phyloP scores from a whole-genome alignment of 2,888 invertebrate species.

The Rhamphomyia laevipes region DNA sequence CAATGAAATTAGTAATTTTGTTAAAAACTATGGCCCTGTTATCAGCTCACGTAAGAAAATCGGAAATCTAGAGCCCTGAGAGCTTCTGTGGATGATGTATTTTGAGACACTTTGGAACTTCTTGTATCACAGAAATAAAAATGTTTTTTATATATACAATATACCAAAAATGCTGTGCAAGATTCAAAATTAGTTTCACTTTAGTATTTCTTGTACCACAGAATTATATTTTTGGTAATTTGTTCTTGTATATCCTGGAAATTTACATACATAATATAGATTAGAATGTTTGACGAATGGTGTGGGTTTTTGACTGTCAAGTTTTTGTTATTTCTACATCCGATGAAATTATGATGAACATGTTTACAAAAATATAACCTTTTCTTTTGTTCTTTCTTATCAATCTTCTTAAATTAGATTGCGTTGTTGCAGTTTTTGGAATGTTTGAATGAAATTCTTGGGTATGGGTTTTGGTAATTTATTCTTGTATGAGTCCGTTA shows the following conservation, averaged over 20 bases:
- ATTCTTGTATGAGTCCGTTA: too few relatives aligned
- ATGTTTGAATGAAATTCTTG: constrained; percentile 24
- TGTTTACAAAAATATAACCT: constrained; percentile 1
- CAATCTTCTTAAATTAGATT: constrained; percentile 16
- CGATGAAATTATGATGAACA: background rate
- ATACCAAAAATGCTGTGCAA: background rate
- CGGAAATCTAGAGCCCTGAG: background rate
- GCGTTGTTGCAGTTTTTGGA: constrained; percentile 29
- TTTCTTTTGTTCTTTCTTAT: background rate
- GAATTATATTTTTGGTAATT: constrained; percentile 3
- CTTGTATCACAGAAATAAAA: background rate
- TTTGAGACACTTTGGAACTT: background rate
- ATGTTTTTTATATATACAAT: background rate
- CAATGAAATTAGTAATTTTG: too few relatives aligned
- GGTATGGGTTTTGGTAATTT: constrained; percentile 29
- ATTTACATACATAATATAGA: background rate
- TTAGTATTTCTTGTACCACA: background rate
- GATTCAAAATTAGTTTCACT: constrained; percentile 1
- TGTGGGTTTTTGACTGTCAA: background rate
- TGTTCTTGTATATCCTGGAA: background rate
- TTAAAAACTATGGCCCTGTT: too few relatives aligned
- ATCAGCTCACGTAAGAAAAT: background rate
- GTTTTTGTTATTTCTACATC: background rate
- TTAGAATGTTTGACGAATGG: background rate
- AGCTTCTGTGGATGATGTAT: background rate